Base-by-base conservation (phyloP, 2,113 vertebrate species). In the Salvelinus sp. region DNA sequence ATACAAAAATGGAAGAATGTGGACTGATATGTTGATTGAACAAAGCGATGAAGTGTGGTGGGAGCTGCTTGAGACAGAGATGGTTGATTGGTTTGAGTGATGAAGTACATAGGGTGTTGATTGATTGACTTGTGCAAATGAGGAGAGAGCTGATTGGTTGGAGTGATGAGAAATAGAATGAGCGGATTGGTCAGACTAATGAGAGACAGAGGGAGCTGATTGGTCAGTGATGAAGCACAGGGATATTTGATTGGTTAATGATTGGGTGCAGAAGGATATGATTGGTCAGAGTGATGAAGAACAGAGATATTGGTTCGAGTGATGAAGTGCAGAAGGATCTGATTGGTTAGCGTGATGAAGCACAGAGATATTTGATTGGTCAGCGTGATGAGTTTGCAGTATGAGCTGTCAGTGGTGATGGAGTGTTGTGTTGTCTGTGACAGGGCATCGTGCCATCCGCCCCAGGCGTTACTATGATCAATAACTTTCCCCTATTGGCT, bases 361-460 rank as follows among this genome's bases (percentile, higher is more conserved):
- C 2, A 50, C 48, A 50, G 28, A 74, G 66, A 67, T 57, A 38
- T 73, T 33, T 62, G 73, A 75, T 73, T 77, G 70, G 79, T 78
- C 71, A 68, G 73, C 79, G 79, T 72, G 78, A 87, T 80, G 74
- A 79, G 78, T 79, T 64, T 76, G 82, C 78, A 18, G 74, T 70
- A 71, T 38, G n/a, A 63, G 71, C 73, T 80, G 83, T 83, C 83
- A 77, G 73, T 69, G 76, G 82, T 89, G 88, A 90, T 85, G 78
- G 82, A 89, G 85, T 69, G 81, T 71, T 82, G 72, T 50, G 80
- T 75, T 65, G 75, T n/a, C 68, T 81, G 75, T 82, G 82, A 85
- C 44, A n/a, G 76, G 75, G 74, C 54, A 80, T 84, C 72, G 50
- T 83, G 87, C 89, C 86, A 81, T 81, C 86, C 83, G 81, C 80